These are phyloP conservation scores for Bombus confusus DNA, from an alignment of 1,140 invertebrate species.

Conservation along the genomic window DNA sequence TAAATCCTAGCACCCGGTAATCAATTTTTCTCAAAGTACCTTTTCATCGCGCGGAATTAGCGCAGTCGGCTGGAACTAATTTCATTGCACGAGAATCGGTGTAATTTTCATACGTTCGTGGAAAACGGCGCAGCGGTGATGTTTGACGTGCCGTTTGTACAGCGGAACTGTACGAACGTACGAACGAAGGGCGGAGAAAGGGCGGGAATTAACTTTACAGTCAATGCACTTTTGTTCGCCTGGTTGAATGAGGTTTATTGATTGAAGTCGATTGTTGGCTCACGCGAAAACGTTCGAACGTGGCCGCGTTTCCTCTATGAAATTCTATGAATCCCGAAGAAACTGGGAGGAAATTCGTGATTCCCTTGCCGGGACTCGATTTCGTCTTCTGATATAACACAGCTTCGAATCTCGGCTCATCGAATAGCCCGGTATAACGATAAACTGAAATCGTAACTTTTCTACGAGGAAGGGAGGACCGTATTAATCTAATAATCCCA, in stretches of 20 bases:
- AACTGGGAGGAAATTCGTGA: conserved; percentile 9
- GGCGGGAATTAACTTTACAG: conserved; percentile 57
- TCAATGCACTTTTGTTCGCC: conserved; percentile 56
- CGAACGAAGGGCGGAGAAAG: neutral
- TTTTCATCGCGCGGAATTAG: conserved; percentile 46
- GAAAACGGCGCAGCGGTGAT: neutral
- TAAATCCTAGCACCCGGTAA: neutral
- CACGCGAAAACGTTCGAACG: conserved; percentile 29
- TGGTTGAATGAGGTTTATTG: conserved; percentile 55
- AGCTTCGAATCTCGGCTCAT: conserved; percentile 15
- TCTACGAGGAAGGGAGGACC: neutral
- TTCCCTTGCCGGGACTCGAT: conserved; percentile 7
- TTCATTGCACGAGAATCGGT: conserved; percentile 43
- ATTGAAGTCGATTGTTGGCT: conserved; percentile 46
- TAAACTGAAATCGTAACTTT: conserved; percentile 71
- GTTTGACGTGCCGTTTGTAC: conserved; percentile 57
- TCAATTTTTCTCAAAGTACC: conserved; percentile 33
- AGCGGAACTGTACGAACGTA: conserved; percentile 31
- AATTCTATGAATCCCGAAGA: conserved; percentile 49
- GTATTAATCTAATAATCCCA: conserved; percentile 74
- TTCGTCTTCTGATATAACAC: conserved; percentile 7
- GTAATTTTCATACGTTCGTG: conserved; percentile 50
- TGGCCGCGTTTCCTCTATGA: conserved; percentile 25
- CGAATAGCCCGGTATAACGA: conserved; percentile 7
- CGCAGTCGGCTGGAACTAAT: conserved; percentile 43